Evolutionary conservation across 2,888 invertebrate species (phyloP), one percentile per base, ranked within the genome.

Genomic region (Elegia similella): DNA sequence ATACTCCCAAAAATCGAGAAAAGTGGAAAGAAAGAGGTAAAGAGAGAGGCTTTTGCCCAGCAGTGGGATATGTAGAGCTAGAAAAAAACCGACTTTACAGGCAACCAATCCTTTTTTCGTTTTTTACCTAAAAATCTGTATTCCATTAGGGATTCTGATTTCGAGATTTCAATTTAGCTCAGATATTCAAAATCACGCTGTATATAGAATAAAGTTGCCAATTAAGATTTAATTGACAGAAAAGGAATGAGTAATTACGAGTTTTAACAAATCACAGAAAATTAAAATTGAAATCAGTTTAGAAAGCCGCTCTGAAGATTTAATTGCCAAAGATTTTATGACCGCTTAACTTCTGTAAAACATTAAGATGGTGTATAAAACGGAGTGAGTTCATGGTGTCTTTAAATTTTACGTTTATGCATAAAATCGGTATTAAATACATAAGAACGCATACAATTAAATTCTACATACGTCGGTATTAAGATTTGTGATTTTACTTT

Each of bases 241-340:
- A 61, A 62, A 62, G 62, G 63, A 64, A 53, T 55, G 60, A 63
- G 56, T 62, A 62, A 59, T 47, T 23, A 29, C 53, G 70, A 66
- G 58, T 65, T 52, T 56, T 47, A 44, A 61, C 30, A 53, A 61
- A 43, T 42, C 43, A 46, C 38, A 43, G 44, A 16, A 58, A 59
- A 53, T 64, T 61, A 57, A 44, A 55, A 50, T 38, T 43, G 43
- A 42, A 52, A 53, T 57, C 47, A 53, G 56, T 60, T 52, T 10
- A 7, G 42, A 52, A 42, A 44, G 55, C 47, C 43, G 47, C 52
- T 53, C 15, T 48, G 23, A 47, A 43, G 55, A 52, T 58, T 64
- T 63, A 59, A 62, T 56, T 59, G 59, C 52, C 42, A 55, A 60
- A 62, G 59, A 64, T 63, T 64, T 61, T 60, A 62, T 57, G 52